Base-by-base conservation (phyloP, 2,888 invertebrate species). In the Trachelus troglodyta region DNA sequence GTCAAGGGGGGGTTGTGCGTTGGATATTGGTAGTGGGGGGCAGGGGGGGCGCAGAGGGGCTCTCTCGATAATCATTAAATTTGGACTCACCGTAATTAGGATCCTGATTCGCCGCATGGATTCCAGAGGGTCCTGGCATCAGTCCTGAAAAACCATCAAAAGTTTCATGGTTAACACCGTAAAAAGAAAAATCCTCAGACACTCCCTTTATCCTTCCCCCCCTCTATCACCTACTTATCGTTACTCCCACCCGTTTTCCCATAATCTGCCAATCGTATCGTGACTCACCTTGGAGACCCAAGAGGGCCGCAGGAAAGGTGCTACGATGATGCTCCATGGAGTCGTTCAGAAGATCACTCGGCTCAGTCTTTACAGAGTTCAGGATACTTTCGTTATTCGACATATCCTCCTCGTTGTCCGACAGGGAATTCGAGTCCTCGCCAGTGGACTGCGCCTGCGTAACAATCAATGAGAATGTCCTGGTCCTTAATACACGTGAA, bases 91-190 rank as follows among this genome's bases (percentile, higher is more conserved):
- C 96, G 93, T 96, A 97, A 92, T 95, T 97, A 92, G 92, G 91
- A 85, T 93, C 96, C 95, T 92, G 96, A 92, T 92, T 92, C 80
- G 93, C 93, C 89, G 94, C 94, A 87, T 94, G 96, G 92, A 97
- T 95, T 88, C 97, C 96, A 83, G 97, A 97, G 69, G 97, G 97
- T 88, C 97, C 97, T 81, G 97, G 96, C 90, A 97, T 93, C 86
- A 97, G 94, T 88, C 97, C 97, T 93, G 95, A 92, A 91, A 95
- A 56, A 56, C 23, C 56, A 56, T 56, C 6, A 56, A 56, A 56
- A 56, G 23, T 56, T 56, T 56, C 23, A 56, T 23, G 56, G 56
- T 56, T 56, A 56, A 56, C 23, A 23, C 23, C 34, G n/a, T 34
- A n/a, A 56, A 74, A n/a, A 69, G 6, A 69, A 12, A 75, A 76